Evolutionary conservation across 2,113 vertebrate species (phyloP).

Genomic region (Otocyon megalotis): DNA sequence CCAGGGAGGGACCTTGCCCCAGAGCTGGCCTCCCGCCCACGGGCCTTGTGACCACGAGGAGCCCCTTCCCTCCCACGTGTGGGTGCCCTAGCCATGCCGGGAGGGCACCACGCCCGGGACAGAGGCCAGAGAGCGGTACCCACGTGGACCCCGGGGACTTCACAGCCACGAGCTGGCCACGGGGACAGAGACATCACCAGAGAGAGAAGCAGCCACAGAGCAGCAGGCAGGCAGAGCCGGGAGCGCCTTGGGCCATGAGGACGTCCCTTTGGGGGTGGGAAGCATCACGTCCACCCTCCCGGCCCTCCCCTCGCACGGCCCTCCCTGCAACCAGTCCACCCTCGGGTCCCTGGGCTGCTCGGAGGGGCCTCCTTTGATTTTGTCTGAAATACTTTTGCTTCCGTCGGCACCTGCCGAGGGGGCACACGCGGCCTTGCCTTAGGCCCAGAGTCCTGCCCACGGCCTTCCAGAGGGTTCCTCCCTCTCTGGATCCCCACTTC

Average conservation of each 20-base stretch:
- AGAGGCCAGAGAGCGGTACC: fast-evolving
- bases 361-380: neutral
- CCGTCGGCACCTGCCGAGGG: fast-evolving
- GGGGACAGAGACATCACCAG: neutral
- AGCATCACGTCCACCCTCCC: fast-evolving
- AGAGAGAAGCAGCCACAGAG: no score
- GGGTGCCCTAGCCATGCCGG: fast-evolving
- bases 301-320: no score
- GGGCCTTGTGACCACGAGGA: fast-evolving
- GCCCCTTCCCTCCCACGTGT: neutral
- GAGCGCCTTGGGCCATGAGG: neutral
- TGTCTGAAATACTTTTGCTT: neutral
- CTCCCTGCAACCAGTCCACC: fast-evolving
- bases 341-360: no score
- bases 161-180: fast-evolving
- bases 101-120: fast-evolving
- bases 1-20: fast-evolving
- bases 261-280: fast-evolving
- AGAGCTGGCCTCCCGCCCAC: neutral
- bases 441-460: neutral
- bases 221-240: fast-evolving
- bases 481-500: neutral
- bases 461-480: neutral
- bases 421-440: neutral
- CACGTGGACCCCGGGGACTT: fast-evolving